Evolutionary conservation across 2,888 invertebrate genomes (phyloP), one percentile per base, ranked within the genome.

Genomic region (Pilophorus perplexus): DNA sequence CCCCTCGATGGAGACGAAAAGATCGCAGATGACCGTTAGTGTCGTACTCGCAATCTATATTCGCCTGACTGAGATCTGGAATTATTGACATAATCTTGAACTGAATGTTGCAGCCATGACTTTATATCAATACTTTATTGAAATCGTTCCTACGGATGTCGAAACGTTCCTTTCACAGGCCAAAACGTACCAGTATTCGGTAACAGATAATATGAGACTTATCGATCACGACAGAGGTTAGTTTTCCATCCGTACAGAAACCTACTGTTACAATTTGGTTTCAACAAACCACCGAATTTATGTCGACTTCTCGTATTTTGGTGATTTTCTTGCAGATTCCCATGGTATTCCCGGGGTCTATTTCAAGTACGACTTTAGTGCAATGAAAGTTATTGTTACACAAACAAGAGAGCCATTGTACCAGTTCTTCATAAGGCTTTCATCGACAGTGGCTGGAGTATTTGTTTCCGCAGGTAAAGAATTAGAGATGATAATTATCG

Each of bases 121-220:
- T 78, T 76, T 92, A 48, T 93, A 85, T 76, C 93, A 96, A 75
- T 98, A 98, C 80, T 97, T 95, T 74, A 83, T 98, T 55, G 92
- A 96, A 80, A 89, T 98, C 14, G 97, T 98, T 0, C 95, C 97
- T 0, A 98, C 98, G 0, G 90, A 91, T 75, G 89, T 98, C n/a
- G 84, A 88, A 71, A 89, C 89, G 2, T 82, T 88, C 42, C 80
- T 90, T 73, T 85, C 84, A 38, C 81, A 83, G 1, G 82, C 87
- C 27, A 86, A 85, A 73, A 89, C 95, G 0, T 97, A 87, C 75
- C 97, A 98, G 76, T 98, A 95, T 77, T 90, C 96, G 10, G 94
- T 94, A 0, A 94, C 95, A 73, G 93, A 94, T 74, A 81, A 94
- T 75, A 85, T 86, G 73, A 82, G 96, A 71, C 87, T 88, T 1